Evolutionary conservation across 2,797 vertebrate genomes (phyloP), one percentile per base, ranked within the genome.

Genomic region (Ctenosaura bakeri): DNA sequence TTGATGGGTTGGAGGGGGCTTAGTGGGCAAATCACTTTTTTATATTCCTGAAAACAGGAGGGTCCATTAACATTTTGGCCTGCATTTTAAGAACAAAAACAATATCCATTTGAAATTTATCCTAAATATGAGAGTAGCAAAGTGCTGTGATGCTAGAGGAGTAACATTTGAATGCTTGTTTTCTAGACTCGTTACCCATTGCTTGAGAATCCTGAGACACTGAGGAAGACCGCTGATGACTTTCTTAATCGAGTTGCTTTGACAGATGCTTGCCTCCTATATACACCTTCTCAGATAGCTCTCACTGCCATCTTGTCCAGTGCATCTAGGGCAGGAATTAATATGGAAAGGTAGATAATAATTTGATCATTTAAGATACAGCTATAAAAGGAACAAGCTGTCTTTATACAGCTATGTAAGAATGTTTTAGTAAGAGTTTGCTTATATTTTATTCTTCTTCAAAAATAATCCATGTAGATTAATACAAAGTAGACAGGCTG

Each of bases 221-320:
- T 99, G 94, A 98, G 99, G 95, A 99, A 99, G 96, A 96, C 96
- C 77, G 98, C 98, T 0, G 99, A 99, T 92, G 99, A 99, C 93
- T 99, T 99, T 90, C 98, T 99, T 81, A 98, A 96, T 54, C 97
- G 98, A 92, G 97, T 98, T 74, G 94, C 98, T 26, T 94, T 98
- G 97, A 99, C 98, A 0, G 99, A 99, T 84, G 97, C 98, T 0
- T 98, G 98, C 6, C 98, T 99, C 87, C 97, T 99, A n/a, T 99
- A 98, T 64, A 95, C 98, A 42, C 99, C 99, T 0, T 99, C 99
- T 2, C 98, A 99, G 94, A 98, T 99, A 0, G 98, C 98, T 93
- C 97, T 99, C 13, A 97, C 98, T 1, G 98, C 99, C 0, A 96
- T 99, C 92, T 95, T 99, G 77, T 98, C 98, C 91, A 99, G 98